Evolutionary conservation across 2,888 invertebrate genomes (phyloP).

Genomic region (Synanthedon vespiformis): DNA sequence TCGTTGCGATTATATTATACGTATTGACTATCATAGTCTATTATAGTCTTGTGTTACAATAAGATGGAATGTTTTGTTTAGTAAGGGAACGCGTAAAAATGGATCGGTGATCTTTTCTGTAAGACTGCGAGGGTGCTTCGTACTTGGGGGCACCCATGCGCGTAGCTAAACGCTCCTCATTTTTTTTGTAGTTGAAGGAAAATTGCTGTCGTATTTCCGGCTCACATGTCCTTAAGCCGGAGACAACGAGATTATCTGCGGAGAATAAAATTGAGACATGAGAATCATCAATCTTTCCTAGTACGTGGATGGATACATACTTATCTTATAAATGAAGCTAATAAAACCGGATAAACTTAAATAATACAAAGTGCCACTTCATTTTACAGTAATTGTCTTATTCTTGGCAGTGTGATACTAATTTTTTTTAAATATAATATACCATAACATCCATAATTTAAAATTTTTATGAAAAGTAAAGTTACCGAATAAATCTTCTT

Average conservation of each 20-base stretch:
- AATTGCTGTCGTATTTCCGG: constrained; percentile 65
- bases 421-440: too few species aligned
- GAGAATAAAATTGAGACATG: constrained; percentile 62
- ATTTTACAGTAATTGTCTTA: background rate
- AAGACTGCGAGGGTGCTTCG: background rate
- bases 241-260: constrained; percentile 66
- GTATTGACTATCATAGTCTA: background rate
- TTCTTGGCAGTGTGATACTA: too few species aligned
- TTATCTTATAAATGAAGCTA: constrained; percentile 25
- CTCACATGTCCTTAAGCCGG: constrained; percentile 65
- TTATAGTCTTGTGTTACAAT: background rate
- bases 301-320: constrained; percentile 8
- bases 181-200: constrained; percentile 64
- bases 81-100: background rate
- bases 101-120: background rate
- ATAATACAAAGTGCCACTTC: constrained; percentile 3
- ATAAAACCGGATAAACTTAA: constrained; percentile 10
- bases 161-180: constrained; percentile 58
- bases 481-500: too few species aligned
- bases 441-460: too few species aligned
- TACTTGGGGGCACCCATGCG: constrained; percentile 42
- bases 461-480: too few species aligned
- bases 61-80: background rate
- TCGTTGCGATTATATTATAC: too few species aligned
- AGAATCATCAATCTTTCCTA: constrained; percentile 54